phyloP scores from a whole-genome alignment of 2,113 vertebrate species.

The Odontesthes bonariensis region DNA sequence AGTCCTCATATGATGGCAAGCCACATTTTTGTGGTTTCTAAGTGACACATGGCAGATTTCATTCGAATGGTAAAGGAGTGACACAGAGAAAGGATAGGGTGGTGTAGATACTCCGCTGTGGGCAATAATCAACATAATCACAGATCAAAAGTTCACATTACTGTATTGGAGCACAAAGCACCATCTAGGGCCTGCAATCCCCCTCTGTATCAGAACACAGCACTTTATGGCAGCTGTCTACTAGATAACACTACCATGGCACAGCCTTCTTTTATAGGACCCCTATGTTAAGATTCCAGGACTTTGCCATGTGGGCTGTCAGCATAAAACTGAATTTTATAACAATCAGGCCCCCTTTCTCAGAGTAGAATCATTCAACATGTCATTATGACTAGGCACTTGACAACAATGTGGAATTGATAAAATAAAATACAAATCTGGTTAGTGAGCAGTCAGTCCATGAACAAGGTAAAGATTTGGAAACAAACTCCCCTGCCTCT shows the following conservation, averaged over 20 bases:
- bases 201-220: slow-evolving; percentile 72
- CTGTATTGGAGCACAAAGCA: slow-evolving; percentile 69
- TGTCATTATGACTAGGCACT: slow-evolving; percentile 34
- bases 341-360: slow-evolving; percentile 44
- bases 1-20: slow-evolving; percentile 36
- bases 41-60: slow-evolving; percentile 53
- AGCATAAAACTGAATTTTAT: slow-evolving; percentile 78
- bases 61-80: slow-evolving; percentile 63
- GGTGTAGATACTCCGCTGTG: slow-evolving; percentile 68
- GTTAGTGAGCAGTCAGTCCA: slow-evolving; percentile 1
- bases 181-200: slow-evolving; percentile 68
- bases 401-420: slow-evolving; percentile 8
- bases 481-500: slow-evolving; percentile 45
- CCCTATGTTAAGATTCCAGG: slow-evolving; percentile 77
- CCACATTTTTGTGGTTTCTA: slow-evolving; percentile 40
- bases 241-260: slow-evolving; percentile 68
- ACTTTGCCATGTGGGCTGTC: slow-evolving; percentile 79
- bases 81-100: slow-evolving; percentile 43
- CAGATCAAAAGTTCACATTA: slow-evolving; percentile 84
- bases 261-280: slow-evolving; percentile 83
- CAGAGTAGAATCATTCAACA: slow-evolving; percentile 25
- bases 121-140: slow-evolving; percentile 82
- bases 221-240: slow-evolving; percentile 78
- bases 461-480: slow-evolving; percentile 40
- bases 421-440: slow-evolving; percentile 12